phyloP scores from a whole-genome alignment of 2,888 invertebrate genomes.

The Eupeodes luniger region DNA sequence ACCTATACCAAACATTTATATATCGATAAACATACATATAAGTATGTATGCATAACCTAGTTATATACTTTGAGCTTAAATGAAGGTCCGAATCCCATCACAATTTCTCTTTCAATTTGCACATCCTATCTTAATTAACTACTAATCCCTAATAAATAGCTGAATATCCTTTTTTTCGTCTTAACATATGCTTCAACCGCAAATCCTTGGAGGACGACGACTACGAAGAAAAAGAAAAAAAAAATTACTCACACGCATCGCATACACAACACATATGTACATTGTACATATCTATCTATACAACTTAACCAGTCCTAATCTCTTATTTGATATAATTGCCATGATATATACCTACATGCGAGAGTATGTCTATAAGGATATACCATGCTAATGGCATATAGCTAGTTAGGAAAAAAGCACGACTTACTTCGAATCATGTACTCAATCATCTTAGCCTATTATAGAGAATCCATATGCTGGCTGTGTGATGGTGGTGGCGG shows the following conservation, averaged over 20 bases:
- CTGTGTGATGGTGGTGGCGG: neutral
- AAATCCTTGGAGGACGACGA: conserved; percentile 16
- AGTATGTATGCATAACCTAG: neutral
- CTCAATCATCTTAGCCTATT: conserved; percentile 67
- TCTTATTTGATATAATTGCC: conserved; percentile 50
- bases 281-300: too few species aligned
- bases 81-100: conserved; percentile 42
- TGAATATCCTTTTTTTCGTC: conserved; percentile 27
- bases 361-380: neutral
- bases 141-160: conserved; percentile 70
- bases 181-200: conserved; percentile 35
- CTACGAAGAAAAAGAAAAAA: neutral
- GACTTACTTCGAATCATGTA: conserved; percentile 36
- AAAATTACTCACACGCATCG: neutral
- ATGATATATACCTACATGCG: conserved; percentile 6
- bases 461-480: conserved; percentile 18
- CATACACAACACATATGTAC: neutral
- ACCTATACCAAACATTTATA: neutral
- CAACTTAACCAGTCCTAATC: conserved; percentile 24
- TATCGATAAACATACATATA: too few species aligned
- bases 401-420: conserved; percentile 36
- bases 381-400: conserved; percentile 21
- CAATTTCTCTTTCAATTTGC: conserved; percentile 60
- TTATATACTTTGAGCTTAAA: neutral
- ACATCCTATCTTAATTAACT: conserved; percentile 69